phyloP scores from a whole-genome alignment of 2,888 invertebrate species.

The Cantharis lateralis region DNA sequence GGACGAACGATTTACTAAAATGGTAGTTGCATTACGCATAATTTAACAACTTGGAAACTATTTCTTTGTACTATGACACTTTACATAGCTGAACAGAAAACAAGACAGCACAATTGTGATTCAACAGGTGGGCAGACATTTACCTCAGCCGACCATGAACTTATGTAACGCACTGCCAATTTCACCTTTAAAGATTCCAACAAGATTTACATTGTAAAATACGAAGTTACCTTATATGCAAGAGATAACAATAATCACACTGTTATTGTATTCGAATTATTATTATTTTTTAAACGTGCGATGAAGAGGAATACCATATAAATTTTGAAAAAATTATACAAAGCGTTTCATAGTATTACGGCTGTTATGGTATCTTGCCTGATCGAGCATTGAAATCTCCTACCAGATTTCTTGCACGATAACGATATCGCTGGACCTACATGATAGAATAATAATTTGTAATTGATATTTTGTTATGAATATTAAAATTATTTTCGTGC shows the following conservation, averaged over 20 bases:
- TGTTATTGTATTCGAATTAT: neutral
- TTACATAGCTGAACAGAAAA: conserved; percentile 3
- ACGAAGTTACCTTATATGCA: neutral
- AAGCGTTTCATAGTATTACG: neutral
- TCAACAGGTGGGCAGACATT: conserved; percentile 21
- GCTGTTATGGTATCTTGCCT: neutral
- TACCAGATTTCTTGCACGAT: neutral
- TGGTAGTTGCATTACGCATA: neutral
- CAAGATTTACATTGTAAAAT: neutral
- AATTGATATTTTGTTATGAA: neutral
- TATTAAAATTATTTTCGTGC: neutral
- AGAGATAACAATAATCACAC: neutral
- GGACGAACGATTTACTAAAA: neutral
- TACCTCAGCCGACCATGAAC: conserved; percentile 27
- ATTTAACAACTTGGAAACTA: neutral
- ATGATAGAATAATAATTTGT: neutral
- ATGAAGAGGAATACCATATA: neutral
- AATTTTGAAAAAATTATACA: neutral
- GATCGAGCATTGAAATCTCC: neutral
- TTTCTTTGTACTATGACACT: neutral
- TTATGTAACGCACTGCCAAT: conserved; percentile 8
- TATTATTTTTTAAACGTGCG: neutral
- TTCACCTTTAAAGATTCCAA: conserved; percentile 9
- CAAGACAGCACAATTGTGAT: conserved; percentile 8
- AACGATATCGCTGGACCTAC: neutral